These are phyloP conservation scores for Megalonaias nervosa DNA, from an alignment of 1,140 invertebrate genomes.

Conservation along the genomic window DNA sequence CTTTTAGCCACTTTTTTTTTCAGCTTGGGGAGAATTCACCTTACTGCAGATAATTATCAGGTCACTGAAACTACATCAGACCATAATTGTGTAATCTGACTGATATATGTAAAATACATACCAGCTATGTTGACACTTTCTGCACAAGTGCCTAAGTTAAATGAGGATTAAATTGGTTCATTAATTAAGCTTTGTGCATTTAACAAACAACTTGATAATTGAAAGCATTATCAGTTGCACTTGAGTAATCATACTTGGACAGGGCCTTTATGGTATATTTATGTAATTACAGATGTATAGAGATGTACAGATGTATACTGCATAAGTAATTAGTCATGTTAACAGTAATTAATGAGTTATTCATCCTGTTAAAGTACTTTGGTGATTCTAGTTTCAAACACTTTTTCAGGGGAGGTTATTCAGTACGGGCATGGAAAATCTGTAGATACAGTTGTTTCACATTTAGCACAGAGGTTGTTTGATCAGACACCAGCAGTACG, in stretches of 20 bases:
- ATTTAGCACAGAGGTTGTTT: constrained; percentile 83
- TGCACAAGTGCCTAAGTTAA: not conserved
- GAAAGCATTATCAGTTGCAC: not conserved
- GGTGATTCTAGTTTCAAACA: constrained; percentile 1
- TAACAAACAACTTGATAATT: not conserved
- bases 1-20: too few species aligned
- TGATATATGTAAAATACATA: too few species aligned
- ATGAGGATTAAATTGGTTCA: not conserved
- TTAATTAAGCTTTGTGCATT: not conserved
- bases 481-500: constrained; percentile 82
- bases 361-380: not conserved
- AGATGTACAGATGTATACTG: not conserved
- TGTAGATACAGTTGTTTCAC: constrained; percentile 77
- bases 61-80: too few species aligned
- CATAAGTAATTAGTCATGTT: not conserved
- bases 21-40: too few species aligned
- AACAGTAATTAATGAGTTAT: not conserved
- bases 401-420: constrained; percentile 74
- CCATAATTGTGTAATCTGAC: too few species aligned
- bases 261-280: too few species aligned
- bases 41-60: too few species aligned
- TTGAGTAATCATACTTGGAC: too few species aligned
- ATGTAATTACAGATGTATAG: not conserved
- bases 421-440: constrained; percentile 77
- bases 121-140: too few species aligned